Conservation (phyloP, 2,797 vertebrate species). For the Anguilla marmorata region DNA sequence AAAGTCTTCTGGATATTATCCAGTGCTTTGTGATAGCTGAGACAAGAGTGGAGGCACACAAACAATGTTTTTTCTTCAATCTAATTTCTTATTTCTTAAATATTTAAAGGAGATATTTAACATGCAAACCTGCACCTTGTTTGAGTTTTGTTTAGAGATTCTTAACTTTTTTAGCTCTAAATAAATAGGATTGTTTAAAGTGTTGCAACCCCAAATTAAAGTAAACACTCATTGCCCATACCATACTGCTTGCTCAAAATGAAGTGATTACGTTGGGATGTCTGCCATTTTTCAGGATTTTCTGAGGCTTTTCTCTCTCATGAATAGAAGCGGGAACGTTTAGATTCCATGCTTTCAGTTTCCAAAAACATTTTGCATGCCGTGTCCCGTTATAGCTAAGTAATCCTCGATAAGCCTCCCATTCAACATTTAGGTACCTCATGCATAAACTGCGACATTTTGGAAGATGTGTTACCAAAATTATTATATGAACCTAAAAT, state of each 20-base stretch:
- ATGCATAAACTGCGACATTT: not conserved
- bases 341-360: not conserved
- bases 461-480: not conserved
- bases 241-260: not conserved
- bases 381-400: not conserved
- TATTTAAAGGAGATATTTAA: not conserved
- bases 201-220: not conserved
- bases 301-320: not conserved
- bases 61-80: not conserved
- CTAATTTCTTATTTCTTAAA: not conserved
- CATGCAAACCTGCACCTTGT: not conserved
- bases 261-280: not conserved
- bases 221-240: not conserved
- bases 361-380: not conserved
- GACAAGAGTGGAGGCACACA: not conserved
- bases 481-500: not conserved
- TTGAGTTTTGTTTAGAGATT: not conserved
- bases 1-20: not conserved
- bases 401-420: not conserved
- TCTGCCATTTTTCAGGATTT: conserved; percentile 3
- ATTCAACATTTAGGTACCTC: not conserved
- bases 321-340: not conserved
- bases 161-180: not conserved
- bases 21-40: conserved; percentile 48
- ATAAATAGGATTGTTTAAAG: not conserved